A percentile compares a stretch with the other conserved stretches of the same genome.
These are phyloP conservation scores for Corythornis madagascariensis DNA, from an alignment of 2,113 vertebrate species.

Conservation along the genomic window DNA sequence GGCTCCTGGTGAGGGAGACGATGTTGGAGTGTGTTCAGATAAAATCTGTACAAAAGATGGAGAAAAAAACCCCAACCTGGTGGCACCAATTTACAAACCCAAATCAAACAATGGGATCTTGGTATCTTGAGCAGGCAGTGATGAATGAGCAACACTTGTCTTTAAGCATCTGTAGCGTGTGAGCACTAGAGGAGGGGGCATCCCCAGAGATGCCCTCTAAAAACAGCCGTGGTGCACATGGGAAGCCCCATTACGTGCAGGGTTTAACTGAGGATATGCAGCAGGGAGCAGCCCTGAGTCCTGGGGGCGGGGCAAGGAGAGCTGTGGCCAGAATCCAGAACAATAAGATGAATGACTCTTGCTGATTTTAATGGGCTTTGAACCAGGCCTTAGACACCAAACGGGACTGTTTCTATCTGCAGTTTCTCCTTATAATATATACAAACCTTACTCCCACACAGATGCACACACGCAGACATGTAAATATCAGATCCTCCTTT, in stretches of 20 bases:
- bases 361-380: background rate
- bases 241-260: background rate
- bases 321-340: background rate
- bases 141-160: background rate
- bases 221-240: background rate
- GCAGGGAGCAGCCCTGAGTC: background rate
- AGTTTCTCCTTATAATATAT: background rate
- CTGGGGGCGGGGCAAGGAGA: background rate
- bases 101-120: background rate
- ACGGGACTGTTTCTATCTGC: background rate
- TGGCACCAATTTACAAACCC: background rate
- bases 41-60: background rate
- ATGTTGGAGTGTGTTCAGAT: background rate
- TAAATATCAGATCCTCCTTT: slow-evolving; percentile 4
- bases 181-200: background rate
- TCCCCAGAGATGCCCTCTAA: background rate
- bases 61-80: background rate
- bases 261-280: background rate
- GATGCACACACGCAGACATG: accelerated
- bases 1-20: background rate
- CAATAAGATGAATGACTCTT: background rate
- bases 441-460: slow-evolving; percentile 17
- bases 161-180: background rate
- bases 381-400: background rate
- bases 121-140: background rate